These are phyloP conservation scores for Yasuhikotakia modesta DNA, from an alignment of 2,797 vertebrate species.

Conservation along the genomic window DNA sequence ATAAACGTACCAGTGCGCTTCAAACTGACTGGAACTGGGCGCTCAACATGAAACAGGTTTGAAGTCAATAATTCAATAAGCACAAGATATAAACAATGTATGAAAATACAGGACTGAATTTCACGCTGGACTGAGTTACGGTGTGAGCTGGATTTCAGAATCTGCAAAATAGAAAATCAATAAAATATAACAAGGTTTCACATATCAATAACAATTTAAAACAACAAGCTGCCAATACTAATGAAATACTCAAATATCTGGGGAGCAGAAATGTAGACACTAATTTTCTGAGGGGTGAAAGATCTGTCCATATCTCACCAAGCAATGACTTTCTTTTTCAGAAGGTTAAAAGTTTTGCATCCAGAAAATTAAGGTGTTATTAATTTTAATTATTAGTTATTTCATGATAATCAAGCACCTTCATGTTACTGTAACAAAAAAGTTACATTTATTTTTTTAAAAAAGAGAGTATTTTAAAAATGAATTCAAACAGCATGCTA, in stretches of 20 bases:
- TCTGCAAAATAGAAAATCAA: not conserved
- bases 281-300: no score
- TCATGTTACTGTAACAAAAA: not conserved
- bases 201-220: not conserved
- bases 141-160: not conserved
- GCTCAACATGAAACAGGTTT: constrained; percentile 17
- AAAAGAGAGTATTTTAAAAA: no score
- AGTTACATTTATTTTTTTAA: no score
- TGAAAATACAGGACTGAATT: not conserved
- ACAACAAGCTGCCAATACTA: not conserved
- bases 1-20: constrained; percentile 41
- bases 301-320: no score
- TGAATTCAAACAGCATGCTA: constrained; percentile 1
- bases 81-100: not conserved
- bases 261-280: not conserved
- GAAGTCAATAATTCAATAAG: not conserved
- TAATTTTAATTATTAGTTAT: no score
- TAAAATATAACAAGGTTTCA: not conserved
- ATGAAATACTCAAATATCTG: not conserved
- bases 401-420: no score
- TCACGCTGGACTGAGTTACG: not conserved
- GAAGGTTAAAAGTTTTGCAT: not conserved
- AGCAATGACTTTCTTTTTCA: no score
- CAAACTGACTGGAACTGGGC: constrained; percentile 42
- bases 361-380: not conserved